Percentiles rank a stretch among this genome's conserved stretches.
These are phyloP conservation scores for Sebastes variabilis DNA, from an alignment of 2,797 vertebrate genomes.

Conservation along the genomic window DNA sequence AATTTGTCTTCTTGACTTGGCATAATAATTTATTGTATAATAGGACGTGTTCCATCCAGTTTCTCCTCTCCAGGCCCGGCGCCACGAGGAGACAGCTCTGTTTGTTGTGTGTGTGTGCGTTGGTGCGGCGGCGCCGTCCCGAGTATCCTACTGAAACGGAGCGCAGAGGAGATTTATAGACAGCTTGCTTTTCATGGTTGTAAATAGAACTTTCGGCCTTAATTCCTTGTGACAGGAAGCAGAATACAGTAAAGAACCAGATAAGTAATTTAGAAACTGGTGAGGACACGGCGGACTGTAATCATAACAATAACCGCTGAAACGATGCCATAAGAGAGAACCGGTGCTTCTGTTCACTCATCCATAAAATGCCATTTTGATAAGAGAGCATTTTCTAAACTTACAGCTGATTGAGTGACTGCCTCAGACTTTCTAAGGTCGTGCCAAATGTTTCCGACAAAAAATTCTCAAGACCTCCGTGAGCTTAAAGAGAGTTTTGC, in stretches of 20 bases:
- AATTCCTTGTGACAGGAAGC: background rate
- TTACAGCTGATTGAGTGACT: constrained; percentile 11
- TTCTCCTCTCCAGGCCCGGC: too few relatives aligned
- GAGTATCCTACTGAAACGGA: background rate
- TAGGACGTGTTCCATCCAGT: too few relatives aligned
- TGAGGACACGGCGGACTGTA: background rate
- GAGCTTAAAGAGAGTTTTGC: constrained; percentile 1
- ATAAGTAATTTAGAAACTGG: background rate
- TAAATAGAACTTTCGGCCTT: background rate
- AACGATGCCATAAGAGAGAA: background rate
- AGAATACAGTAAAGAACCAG: background rate
- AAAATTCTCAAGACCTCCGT: background rate
- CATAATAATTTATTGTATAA: too few relatives aligned
- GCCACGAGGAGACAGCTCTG: too few relatives aligned
- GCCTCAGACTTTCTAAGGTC: constrained; percentile 1
- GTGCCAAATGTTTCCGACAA: constrained; percentile 14
- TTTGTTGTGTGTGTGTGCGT: too few relatives aligned
- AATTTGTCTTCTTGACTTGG: too few relatives aligned
- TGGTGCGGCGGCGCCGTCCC: too few relatives aligned
- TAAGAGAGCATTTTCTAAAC: constrained; percentile 5
- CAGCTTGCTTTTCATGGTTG: background rate
- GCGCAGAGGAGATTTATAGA: background rate
- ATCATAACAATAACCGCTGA: constrained; percentile 15
- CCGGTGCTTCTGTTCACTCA: constrained; percentile 3
- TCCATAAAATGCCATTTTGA: constrained; percentile 34